A percentile compares a stretch with the other conserved stretches of the same genome.
Evolutionary conservation across 2,113 vertebrate genomes (phyloP).

Genomic region (Nothoprocta perdicaria): DNA sequence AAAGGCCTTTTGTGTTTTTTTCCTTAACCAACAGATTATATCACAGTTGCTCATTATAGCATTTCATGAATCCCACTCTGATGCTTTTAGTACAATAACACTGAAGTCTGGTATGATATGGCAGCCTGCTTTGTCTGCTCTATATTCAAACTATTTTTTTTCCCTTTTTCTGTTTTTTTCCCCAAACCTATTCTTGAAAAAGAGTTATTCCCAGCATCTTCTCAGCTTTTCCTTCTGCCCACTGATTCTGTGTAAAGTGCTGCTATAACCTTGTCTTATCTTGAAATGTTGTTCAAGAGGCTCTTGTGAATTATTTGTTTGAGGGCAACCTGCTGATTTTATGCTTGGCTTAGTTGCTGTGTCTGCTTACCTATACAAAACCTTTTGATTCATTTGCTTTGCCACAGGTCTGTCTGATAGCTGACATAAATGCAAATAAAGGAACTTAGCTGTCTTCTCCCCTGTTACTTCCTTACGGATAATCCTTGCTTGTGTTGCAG

Average conservation of each 20-base stretch:
- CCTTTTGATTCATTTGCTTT: background rate
- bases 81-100: background rate
- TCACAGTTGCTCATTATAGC: background rate
- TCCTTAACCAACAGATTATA: background rate
- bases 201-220: background rate
- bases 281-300: fast-evolving
- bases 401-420: background rate
- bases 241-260: fast-evolving
- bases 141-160: background rate
- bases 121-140: background rate
- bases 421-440: background rate
- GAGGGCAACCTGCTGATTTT: too few species aligned
- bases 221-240: background rate
- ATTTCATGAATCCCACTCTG: background rate
- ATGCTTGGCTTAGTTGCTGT: fast-evolving
- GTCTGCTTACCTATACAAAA: background rate
- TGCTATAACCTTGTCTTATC: background rate
- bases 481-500: constrained; percentile 61
- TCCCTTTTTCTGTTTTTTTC: background rate
- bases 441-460: background rate
- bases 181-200: background rate
- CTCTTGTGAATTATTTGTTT: fast-evolving
- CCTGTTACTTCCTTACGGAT: background rate
- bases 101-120: background rate
- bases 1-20: background rate